A percentile compares a stretch with the other conserved stretches of the same genome.
Evolutionary conservation across 2,113 vertebrate species (phyloP).

Genomic region (Anarhynchus alexandrinus): DNA sequence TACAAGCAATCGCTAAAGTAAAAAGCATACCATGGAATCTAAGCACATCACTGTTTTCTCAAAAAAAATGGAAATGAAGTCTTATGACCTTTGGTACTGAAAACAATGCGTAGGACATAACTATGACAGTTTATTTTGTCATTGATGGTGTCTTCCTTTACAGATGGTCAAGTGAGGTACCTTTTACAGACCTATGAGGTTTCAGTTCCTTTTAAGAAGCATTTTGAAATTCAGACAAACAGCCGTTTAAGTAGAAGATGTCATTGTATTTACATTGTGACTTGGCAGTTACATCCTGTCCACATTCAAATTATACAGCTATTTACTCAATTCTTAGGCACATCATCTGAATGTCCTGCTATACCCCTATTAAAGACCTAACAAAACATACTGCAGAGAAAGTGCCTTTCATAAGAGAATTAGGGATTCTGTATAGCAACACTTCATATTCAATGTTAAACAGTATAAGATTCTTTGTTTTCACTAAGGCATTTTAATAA

Average conservation of each 20-base stretch:
- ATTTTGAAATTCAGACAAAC: not conserved
- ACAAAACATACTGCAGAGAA: not conserved
- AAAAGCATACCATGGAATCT: not conserved
- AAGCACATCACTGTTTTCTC: not conserved
- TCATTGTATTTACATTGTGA: not conserved
- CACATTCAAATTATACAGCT: not conserved
- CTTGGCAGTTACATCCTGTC: not conserved
- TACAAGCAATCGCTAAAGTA: not conserved
- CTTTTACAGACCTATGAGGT: not conserved
- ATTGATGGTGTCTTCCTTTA: not conserved
- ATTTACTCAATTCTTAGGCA: not conserved
- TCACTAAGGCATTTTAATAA: not conserved
- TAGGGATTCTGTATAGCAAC: not conserved
- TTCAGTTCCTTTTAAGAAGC: not conserved
- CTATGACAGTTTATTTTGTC: not conserved
- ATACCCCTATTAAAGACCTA: not conserved
- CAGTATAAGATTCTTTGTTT: not conserved
- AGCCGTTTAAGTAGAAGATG: not conserved
- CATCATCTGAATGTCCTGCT: not conserved
- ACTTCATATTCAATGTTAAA: not conserved
- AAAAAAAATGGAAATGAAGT: not conserved
- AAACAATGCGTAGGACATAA: not conserved
- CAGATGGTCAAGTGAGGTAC: not conserved
- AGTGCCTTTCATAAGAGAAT: not conserved
- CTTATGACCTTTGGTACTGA: not conserved